Evolutionary conservation across 1,140 invertebrate species (phyloP).

Genomic region (Zaprionus davidi): DNA sequence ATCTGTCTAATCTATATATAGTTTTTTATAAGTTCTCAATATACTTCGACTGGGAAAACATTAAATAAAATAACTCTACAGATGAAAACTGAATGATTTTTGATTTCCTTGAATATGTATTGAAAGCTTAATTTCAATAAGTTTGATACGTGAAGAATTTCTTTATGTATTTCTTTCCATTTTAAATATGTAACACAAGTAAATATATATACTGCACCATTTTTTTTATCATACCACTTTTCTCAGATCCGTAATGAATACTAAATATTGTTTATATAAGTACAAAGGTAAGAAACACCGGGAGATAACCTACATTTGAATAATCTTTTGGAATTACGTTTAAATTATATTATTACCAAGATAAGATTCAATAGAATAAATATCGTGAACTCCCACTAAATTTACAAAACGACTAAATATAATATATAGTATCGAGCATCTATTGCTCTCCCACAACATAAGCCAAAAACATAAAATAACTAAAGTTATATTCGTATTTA

Average conservation of each 20-base stretch:
- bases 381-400: constrained; percentile 3
- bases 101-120: background rate
- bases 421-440: constrained; percentile 8
- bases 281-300: constrained; percentile 6
- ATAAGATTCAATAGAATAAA: background rate
- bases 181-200: background rate
- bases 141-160: background rate
- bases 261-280: background rate
- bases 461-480: constrained; percentile 38
- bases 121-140: background rate
- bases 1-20: constrained; percentile 5
- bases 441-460: constrained; percentile 17
- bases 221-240: background rate
- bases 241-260: background rate
- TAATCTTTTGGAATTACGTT: background rate
- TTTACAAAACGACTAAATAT: constrained; percentile 8
- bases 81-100: background rate
- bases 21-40: background rate
- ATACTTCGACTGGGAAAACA: constrained; percentile 1
- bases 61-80: background rate
- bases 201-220: background rate
- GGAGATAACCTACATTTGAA: background rate
- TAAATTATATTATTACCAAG: background rate
- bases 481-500: constrained; percentile 28
- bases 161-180: background rate